Conservation (phyloP, 2,888 invertebrate genomes). For the Microplitis deprimator region DNA sequence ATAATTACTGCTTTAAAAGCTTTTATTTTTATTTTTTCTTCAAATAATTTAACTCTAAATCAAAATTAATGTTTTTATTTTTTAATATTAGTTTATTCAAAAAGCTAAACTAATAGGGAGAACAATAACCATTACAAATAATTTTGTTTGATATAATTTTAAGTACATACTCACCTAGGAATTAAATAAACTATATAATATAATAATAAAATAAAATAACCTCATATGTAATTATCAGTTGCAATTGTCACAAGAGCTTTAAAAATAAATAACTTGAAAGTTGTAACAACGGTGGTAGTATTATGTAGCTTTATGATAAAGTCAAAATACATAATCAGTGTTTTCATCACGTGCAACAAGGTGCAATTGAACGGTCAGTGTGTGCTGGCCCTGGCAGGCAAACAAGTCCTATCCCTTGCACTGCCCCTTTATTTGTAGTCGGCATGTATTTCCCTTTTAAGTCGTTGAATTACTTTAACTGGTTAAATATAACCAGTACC, state of each 20-base stretch:
- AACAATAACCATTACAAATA: too few relatives aligned
- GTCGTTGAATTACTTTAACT: constrained; percentile 22
- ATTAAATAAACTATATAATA: too few relatives aligned
- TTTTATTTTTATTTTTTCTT: too few relatives aligned
- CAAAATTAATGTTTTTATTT: too few relatives aligned
- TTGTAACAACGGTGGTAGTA: constrained; percentile 31
- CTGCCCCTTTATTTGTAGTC: constrained; percentile 52
- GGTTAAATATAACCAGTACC: neutral
- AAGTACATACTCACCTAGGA: too few relatives aligned
- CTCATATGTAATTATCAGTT: too few relatives aligned
- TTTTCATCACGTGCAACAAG: constrained; percentile 65
- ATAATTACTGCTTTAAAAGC: too few relatives aligned
- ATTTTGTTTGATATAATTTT: too few relatives aligned
- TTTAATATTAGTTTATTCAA: too few relatives aligned
- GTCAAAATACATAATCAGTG: constrained; percentile 68
- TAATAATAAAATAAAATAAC: too few relatives aligned
- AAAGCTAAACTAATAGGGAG: too few relatives aligned
- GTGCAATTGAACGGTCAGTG: constrained; percentile 66
- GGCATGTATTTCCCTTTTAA: constrained; percentile 54
- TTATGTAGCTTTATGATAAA: constrained; percentile 65
- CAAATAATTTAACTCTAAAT: too few relatives aligned
- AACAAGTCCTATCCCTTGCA: constrained; percentile 62
- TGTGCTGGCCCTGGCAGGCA: constrained; percentile 52
- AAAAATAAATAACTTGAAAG: constrained; percentile 33
- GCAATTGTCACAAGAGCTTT: constrained; percentile 1